Base-by-base conservation (phyloP, 2,797 vertebrate species). In the Myotis planiceps region DNA sequence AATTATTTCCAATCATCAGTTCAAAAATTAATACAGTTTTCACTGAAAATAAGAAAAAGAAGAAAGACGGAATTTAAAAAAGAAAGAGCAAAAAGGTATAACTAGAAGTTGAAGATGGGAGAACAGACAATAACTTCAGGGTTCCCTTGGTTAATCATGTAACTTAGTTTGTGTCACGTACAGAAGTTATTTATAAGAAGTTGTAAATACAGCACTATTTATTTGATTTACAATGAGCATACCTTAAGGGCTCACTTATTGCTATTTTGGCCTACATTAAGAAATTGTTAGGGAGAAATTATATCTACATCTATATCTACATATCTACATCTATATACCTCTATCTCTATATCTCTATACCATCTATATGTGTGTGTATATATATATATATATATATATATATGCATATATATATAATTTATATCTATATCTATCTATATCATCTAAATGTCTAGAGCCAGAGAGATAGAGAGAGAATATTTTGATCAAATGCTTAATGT, bases 11-110 rank as follows among this genome's bases (percentile, higher is more conserved):
- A 69, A 53, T 37, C 16, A 63, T 6, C 27, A 65, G 10, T 55
- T 76, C 4, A 78, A 23, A 88, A 82, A 65, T 10, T 42, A 86
- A 47, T 49, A 25, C 42, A 49, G 49, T 75, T 81, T 81, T 93
- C 45, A 34, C 29, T 65, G 15, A 72, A 94, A 90, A 37, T 58
- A 53, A 69, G 39, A 55, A n/a, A 60, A 84, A 49, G 1, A 39
- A 72, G 23, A 55, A 63, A 13, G 13, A 27, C 19, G 3, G 49
- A 80, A 1, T 84, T 39, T 72, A 42, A 39, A 84, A 81, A 34
- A 14, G 6, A 49, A 82, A 78, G 34, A 51, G 5, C 39, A 45
- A 60, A 96, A 32, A 76, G 13, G 10, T n/a, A 9, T 14, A 66
- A 65, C 9, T 45, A n/a, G 37, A 23, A 37, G 9, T 29, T 4